Evolutionary conservation across 2,797 vertebrate species (phyloP).

Genomic region (Parotocinclus haroldoi): DNA sequence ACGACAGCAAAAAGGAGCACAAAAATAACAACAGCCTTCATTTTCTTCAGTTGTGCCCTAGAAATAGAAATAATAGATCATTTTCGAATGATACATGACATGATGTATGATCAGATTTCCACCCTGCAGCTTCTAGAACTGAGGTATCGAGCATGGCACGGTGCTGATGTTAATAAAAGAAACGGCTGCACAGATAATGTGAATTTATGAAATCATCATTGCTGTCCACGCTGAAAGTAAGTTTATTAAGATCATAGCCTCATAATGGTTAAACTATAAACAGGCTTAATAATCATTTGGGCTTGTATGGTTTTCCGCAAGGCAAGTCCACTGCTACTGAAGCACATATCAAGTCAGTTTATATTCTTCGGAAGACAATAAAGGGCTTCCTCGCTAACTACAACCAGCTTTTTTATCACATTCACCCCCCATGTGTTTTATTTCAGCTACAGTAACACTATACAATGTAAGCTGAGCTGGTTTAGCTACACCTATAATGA

Average conservation of each 20-base stretch:
- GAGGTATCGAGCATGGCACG: no score
- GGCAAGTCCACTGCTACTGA: conserved; percentile 2
- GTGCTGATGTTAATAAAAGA: no score
- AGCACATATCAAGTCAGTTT: conserved; percentile 9
- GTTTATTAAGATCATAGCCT: background rate
- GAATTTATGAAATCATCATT: no score
- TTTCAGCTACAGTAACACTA: conserved; percentile 36
- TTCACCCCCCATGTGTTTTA: conserved; percentile 40
- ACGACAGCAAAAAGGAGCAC: conserved; percentile 69
- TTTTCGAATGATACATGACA: background rate
- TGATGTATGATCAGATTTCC: no score
- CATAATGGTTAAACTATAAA: conserved; percentile 30
- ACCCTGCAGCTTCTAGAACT: no score
- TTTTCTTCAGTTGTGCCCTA: conserved; percentile 54
- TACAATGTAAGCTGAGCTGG: conserved; percentile 37
- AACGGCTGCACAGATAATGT: no score
- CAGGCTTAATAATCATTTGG: conserved; percentile 21
- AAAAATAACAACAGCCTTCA: conserved; percentile 72
- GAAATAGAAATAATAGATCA: conserved; percentile 8
- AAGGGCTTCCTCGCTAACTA: conserved; percentile 23
- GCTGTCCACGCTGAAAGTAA: background rate
- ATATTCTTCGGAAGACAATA: conserved; percentile 17
- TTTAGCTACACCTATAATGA: conserved; percentile 63
- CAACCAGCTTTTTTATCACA: conserved; percentile 33
- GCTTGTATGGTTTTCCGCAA: conserved; percentile 16